phyloP scores from a whole-genome alignment of 2,888 invertebrate genomes.

The Pseudococcus jackbeardsleyi region DNA sequence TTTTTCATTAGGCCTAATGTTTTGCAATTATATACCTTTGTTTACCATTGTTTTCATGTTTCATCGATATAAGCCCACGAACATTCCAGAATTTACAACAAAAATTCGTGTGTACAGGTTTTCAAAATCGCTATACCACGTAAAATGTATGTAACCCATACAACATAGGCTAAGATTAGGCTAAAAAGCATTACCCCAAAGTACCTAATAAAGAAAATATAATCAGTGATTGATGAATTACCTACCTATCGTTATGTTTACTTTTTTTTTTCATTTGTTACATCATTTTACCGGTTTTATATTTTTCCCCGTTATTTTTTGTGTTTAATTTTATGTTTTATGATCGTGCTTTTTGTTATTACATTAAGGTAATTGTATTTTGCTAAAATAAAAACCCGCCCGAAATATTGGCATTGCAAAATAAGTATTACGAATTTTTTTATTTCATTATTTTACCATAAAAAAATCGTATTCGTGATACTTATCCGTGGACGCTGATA shows the following conservation, averaged over 20 bases:
- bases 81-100: background rate
- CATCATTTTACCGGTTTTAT: constrained; percentile 30
- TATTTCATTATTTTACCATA: background rate
- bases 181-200: background rate
- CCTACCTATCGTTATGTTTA: constrained; percentile 33
- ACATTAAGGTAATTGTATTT: background rate
- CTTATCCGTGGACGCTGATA: background rate
- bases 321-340: constrained; percentile 44
- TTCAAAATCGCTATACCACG: background rate
- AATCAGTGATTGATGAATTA: constrained; percentile 23
- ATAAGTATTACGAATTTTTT: constrained; percentile 54
- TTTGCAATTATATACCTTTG: constrained; percentile 36
- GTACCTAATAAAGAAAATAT: background rate
- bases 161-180: background rate
- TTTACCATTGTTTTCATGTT: constrained; percentile 42
- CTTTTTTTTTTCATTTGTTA: constrained; percentile 33
- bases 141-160: background rate
- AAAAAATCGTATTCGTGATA: constrained; percentile 38
- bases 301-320: constrained; percentile 41
- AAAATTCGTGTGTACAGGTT: background rate
- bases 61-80: background rate
- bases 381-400: background rate
- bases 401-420: background rate
- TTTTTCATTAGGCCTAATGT: constrained; percentile 53
- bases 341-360: constrained; percentile 33